A percentile compares a stretch with the other conserved stretches of the same genome.
These are phyloP conservation scores for Epizoanthus scotinus DNA, from an alignment of 92 coral and sea anemone genomes.

Conservation along the genomic window DNA sequence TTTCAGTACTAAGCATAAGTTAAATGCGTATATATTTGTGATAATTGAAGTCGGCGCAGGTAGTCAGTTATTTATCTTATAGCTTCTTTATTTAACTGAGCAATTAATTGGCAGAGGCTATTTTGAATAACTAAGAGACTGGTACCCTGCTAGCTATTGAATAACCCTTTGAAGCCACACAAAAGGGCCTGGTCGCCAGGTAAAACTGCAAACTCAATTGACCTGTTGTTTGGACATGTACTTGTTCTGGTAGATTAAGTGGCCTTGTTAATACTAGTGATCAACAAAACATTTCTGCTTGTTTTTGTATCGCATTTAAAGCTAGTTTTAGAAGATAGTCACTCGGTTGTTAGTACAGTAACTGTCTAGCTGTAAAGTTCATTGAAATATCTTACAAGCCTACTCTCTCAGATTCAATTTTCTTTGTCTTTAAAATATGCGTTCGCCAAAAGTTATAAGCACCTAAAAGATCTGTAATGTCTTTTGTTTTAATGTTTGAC, in stretches of 20 bases:
- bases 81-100: too few relatives aligned
- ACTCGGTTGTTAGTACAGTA: not conserved
- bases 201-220: not conserved
- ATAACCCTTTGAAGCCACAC: not conserved
- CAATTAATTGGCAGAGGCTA: too few relatives aligned
- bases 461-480: not conserved
- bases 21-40: too few relatives aligned
- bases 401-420: too few relatives aligned
- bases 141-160: too few relatives aligned
- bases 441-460: not conserved
- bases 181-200: not conserved
- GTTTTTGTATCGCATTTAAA: not conserved
- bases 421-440: too few relatives aligned
- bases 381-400: too few relatives aligned
- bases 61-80: too few relatives aligned
- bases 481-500: slow-evolving; percentile 1
- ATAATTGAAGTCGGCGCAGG: too few relatives aligned
- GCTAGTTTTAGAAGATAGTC: not conserved
- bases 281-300: not conserved
- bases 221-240: slow-evolving; percentile 43
- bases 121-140: too few relatives aligned
- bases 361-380: too few relatives aligned
- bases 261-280: not conserved
- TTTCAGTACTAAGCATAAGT: too few relatives aligned
- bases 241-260: slow-evolving; percentile 9